These are phyloP conservation scores for Aricia agestis DNA, from an alignment of 1,140 invertebrate genomes.

Conservation along the genomic window DNA sequence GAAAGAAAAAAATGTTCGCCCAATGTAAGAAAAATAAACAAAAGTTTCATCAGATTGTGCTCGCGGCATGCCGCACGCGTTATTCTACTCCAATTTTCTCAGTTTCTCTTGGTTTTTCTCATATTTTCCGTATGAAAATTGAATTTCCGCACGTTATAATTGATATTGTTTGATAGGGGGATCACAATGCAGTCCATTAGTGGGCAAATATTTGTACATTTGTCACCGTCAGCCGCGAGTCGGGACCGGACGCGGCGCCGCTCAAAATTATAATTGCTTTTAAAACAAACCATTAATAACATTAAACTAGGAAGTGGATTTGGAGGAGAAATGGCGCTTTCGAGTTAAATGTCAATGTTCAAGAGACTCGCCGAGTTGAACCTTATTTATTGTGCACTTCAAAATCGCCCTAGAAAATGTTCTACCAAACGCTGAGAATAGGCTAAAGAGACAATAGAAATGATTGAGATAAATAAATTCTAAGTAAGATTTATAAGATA, in stretches of 20 bases:
- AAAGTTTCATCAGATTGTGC: too few relatives aligned
- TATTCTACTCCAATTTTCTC: too few relatives aligned
- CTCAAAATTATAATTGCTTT: conserved; percentile 11
- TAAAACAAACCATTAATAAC: conserved; percentile 6
- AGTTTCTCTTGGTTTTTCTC: neutral
- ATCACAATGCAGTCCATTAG: conserved; percentile 43
- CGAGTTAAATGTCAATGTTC: neutral
- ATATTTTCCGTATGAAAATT: neutral
- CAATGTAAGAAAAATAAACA: too few relatives aligned
- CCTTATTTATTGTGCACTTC: neutral
- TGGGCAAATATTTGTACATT: conserved; percentile 50
- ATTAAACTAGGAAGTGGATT: neutral
- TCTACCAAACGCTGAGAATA: neutral
- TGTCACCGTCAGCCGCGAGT: conserved; percentile 28
- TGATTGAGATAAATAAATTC: too few relatives aligned
- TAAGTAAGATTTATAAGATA: too few relatives aligned
- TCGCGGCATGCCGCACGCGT: too few relatives aligned
- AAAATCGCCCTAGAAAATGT: too few relatives aligned
- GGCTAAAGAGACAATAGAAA: neutral
- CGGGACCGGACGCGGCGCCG: neutral
- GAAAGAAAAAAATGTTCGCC: too few relatives aligned
- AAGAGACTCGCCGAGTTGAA: neutral
- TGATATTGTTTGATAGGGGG: conserved; percentile 20
- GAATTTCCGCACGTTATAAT: neutral
- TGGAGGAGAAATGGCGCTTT: neutral